phyloP scores from a whole-genome alignment of 2,113 vertebrate genomes.

The Benitochromis conjunctus region DNA sequence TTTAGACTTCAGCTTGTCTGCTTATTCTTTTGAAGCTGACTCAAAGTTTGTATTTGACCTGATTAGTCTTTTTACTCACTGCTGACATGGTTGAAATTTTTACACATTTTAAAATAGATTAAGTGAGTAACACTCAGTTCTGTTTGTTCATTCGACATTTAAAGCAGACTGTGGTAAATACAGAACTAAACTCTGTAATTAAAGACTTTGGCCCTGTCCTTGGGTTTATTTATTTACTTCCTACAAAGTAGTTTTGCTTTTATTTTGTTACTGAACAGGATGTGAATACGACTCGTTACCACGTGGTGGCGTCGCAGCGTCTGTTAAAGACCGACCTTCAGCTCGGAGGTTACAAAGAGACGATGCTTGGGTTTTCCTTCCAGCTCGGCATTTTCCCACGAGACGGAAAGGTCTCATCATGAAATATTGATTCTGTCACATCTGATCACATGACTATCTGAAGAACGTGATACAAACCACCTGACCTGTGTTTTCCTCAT shows the following conservation, averaged over 20 bases:
- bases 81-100: not conserved
- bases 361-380: slow-evolving; percentile 85
- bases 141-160: not conserved
- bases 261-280: slow-evolving; percentile 67
- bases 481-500: not conserved
- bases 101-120: not conserved
- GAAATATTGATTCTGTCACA: not conserved
- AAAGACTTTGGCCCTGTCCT: not conserved
- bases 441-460: not conserved
- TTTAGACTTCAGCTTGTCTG: not conserved
- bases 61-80: not conserved
- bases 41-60: not conserved
- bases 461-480: no score
- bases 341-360: slow-evolving; percentile 81
- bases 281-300: slow-evolving; percentile 78
- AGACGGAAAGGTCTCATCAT: slow-evolving; percentile 72
- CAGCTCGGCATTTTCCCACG: slow-evolving; percentile 80
- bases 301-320: slow-evolving; percentile 78
- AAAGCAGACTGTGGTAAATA: not conserved
- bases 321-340: slow-evolving; percentile 80
- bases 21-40: not conserved
- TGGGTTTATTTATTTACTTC: not conserved
- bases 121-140: not conserved
- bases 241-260: not conserved
- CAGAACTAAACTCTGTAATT: not conserved